These are phyloP conservation scores for Characodon lateralis DNA, from an alignment of 2,797 vertebrate genomes.

Conservation along the genomic window DNA sequence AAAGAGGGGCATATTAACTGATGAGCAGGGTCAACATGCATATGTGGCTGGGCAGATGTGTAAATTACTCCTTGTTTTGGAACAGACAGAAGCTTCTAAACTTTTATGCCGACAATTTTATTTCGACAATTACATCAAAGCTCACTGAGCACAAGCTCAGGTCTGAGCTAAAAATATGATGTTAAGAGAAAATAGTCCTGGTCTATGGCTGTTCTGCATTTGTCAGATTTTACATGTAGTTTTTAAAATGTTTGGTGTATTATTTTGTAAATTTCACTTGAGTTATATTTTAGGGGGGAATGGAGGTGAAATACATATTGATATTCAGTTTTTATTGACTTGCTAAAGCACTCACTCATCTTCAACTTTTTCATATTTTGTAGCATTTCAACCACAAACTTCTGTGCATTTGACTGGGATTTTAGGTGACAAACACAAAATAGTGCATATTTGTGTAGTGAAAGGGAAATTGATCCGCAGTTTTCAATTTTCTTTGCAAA, in stretches of 20 bases:
- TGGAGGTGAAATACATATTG: background rate
- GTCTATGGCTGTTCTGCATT: conserved; percentile 16
- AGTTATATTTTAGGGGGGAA: conserved; percentile 3
- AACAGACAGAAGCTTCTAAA: conserved; percentile 21
- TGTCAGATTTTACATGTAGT: background rate
- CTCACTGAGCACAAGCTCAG: background rate
- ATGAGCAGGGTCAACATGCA: conserved; percentile 47
- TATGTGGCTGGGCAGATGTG: conserved; percentile 55
- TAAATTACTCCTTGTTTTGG: conserved; percentile 10
- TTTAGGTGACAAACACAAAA: too few relatives aligned
- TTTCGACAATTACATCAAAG: conserved; percentile 31
- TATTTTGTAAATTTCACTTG: conserved; percentile 6
- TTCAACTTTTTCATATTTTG: background rate
- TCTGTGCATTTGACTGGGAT: too few relatives aligned
- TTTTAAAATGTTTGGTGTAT: background rate
- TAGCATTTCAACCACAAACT: background rate
- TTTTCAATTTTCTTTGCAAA: background rate
- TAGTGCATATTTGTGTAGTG: too few relatives aligned
- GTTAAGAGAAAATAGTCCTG: conserved; percentile 5
- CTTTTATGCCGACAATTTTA: conserved; percentile 8
- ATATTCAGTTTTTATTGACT: background rate
- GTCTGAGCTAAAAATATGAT: background rate
- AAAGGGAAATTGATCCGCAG: too few relatives aligned
- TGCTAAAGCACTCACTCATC: background rate
- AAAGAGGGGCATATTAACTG: conserved; percentile 58